These are phyloP conservation scores for Gallinago solitaria DNA, from an alignment of 2,797 vertebrate species.

Conservation along the genomic window DNA sequence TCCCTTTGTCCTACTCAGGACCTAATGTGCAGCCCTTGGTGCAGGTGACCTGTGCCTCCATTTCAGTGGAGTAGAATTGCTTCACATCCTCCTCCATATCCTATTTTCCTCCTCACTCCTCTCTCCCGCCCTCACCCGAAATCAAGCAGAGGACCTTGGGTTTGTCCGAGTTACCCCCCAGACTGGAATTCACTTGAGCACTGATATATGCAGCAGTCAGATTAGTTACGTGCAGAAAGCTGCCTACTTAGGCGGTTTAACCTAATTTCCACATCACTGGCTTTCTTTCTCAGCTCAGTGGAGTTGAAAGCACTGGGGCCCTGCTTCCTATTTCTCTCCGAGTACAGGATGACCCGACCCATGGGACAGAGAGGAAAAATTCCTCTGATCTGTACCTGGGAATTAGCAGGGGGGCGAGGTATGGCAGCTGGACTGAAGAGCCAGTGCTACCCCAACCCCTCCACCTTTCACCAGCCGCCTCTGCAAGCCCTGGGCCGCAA, in stretches of 20 bases:
- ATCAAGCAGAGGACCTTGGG: background rate
- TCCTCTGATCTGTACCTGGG: background rate
- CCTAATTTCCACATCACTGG: constrained; percentile 55
- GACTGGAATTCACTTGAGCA: background rate
- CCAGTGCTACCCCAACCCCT: background rate
- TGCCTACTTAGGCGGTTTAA: constrained; percentile 58
- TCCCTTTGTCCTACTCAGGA: background rate
- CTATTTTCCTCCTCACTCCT: background rate
- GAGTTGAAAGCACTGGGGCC: background rate
- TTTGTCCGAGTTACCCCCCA: background rate
- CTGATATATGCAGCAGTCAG: constrained; percentile 8
- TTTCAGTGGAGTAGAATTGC: background rate
- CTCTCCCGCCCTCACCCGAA: background rate
- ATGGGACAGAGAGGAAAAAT: background rate
- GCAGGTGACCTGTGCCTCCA: background rate
- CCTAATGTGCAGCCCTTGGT: background rate
- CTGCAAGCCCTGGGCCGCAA: rapidly evolving
- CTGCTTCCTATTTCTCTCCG: constrained; percentile 28
- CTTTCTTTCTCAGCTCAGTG: constrained; percentile 42
- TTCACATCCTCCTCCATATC: background rate
- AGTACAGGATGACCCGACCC: background rate
- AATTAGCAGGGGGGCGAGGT: background rate
- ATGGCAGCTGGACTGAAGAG: background rate
- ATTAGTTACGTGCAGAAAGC: constrained; percentile 50
- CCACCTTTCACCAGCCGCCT: background rate